Percentiles rank a stretch among this genome's conserved stretches.
Evolutionary conservation across 35 echinoderm and acorn worm genomes (phyloP).

Genomic region (Apostichopus parvimensis): DNA sequence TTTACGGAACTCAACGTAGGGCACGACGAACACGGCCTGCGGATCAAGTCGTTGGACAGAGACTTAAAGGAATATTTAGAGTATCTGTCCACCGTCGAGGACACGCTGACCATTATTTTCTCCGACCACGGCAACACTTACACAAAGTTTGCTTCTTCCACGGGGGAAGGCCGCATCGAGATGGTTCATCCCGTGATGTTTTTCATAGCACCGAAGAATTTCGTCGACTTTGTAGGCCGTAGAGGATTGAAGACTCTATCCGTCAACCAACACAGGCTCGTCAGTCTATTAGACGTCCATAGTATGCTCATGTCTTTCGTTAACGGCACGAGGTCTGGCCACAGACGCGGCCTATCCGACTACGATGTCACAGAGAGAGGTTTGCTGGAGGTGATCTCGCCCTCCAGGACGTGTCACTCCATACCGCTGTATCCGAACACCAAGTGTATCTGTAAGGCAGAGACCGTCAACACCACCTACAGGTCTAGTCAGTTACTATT

Average conservation of each 20-base stretch:
- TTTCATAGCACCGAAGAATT: constrained; percentile 61
- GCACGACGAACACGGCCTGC: constrained; percentile 72
- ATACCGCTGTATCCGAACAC: constrained; percentile 79
- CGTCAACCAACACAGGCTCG: constrained; percentile 69
- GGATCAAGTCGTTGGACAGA: constrained; percentile 71
- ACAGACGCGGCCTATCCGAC: constrained; percentile 15
- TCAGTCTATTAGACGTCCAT: constrained; percentile 81
- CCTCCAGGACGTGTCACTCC: constrained; percentile 68
- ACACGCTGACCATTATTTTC: constrained; percentile 77
- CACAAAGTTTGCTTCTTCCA: constrained; percentile 63
- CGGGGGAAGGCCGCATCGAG: constrained; percentile 75
- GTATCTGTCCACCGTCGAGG: constrained; percentile 41
- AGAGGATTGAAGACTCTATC: constrained; percentile 37
- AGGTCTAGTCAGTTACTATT: constrained; percentile 47
- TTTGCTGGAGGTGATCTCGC: constrained; percentile 50
- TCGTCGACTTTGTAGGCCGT: constrained; percentile 40
- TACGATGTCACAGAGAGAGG: constrained; percentile 58
- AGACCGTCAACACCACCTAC: constrained; percentile 52
- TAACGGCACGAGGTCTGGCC: not conserved
- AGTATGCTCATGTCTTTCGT: constrained; percentile 63
- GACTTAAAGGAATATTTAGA: constrained; percentile 71
- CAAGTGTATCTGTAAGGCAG: constrained; percentile 78
- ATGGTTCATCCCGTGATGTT: constrained; percentile 84
- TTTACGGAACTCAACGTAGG: constrained; percentile 66
- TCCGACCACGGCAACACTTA: constrained; percentile 92